A percentile compares a stretch with the other conserved stretches of the same genome.
Evolutionary conservation across 35 echinoderm and acorn worm genomes (phyloP).

Genomic region (Acanthaster planci): DNA sequence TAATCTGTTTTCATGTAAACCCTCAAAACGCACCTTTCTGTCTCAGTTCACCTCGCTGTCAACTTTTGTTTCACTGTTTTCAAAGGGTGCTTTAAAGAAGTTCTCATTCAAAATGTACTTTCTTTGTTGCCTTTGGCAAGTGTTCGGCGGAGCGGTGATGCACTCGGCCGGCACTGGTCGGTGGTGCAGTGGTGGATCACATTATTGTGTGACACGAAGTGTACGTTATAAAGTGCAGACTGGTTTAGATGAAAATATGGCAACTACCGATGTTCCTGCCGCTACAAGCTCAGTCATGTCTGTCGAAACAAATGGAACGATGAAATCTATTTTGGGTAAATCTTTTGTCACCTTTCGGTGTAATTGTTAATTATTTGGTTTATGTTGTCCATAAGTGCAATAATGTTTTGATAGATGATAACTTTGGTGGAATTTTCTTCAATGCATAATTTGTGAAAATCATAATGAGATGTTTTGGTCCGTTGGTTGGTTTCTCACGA

Average conservation of each 20-base stretch:
- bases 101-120: no score
- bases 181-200: no score
- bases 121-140: no score
- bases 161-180: no score
- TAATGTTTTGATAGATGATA: not conserved
- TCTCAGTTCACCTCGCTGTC: no score
- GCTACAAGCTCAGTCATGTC: not conserved
- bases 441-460: not conserved
- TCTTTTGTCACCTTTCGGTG: not conserved
- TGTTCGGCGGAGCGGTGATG: no score
- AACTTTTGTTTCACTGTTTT: no score
- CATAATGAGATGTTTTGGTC: no score
- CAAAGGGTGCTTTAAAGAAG: no score
- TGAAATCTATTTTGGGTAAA: not conserved
- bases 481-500: no score
- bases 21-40: no score
- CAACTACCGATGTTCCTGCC: not conserved
- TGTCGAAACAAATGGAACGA: constrained; percentile 5
- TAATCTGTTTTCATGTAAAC: no score
- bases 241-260: not conserved
- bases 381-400: not conserved
- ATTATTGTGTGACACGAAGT: not conserved
- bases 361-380: not conserved
- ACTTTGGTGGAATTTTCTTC: not conserved
- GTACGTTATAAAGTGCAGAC: not conserved